Conservation (phyloP, 2,797 vertebrate species). For the Smutsia temminckii region DNA sequence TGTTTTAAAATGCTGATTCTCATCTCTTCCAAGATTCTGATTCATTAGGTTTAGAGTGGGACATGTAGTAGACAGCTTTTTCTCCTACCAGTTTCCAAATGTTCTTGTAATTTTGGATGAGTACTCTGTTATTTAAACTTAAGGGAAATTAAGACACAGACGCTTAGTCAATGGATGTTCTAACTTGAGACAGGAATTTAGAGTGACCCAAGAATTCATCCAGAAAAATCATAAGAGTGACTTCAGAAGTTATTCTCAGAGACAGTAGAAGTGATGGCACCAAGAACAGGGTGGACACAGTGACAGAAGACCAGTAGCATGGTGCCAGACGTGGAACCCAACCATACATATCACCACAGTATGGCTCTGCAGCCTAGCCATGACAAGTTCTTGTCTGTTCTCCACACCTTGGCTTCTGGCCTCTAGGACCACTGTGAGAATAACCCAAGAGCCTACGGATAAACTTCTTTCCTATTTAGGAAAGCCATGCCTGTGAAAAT, state of each 20-base stretch:
- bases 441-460: neutral
- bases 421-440: neutral
- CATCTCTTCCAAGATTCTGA: neutral
- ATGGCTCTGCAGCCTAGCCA: neutral
- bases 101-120: neutral
- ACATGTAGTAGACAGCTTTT: neutral
- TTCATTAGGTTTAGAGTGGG: neutral
- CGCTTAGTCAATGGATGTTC: neutral
- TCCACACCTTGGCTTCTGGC: neutral
- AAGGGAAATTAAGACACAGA: neutral
- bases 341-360: fast-evolving
- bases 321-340: neutral
- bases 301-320: neutral
- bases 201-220: neutral
- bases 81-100: neutral
- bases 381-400: neutral
- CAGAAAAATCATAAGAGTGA: neutral
- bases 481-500: neutral
- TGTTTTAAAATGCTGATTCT: neutral
- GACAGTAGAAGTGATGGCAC: neutral
- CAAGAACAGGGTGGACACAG: neutral
- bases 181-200: neutral
- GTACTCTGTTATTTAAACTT: neutral
- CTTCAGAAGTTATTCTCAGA: neutral
- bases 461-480: neutral